phyloP scores from a whole-genome alignment of 2,888 invertebrate species.

The Phytoseiulus persimilis region DNA sequence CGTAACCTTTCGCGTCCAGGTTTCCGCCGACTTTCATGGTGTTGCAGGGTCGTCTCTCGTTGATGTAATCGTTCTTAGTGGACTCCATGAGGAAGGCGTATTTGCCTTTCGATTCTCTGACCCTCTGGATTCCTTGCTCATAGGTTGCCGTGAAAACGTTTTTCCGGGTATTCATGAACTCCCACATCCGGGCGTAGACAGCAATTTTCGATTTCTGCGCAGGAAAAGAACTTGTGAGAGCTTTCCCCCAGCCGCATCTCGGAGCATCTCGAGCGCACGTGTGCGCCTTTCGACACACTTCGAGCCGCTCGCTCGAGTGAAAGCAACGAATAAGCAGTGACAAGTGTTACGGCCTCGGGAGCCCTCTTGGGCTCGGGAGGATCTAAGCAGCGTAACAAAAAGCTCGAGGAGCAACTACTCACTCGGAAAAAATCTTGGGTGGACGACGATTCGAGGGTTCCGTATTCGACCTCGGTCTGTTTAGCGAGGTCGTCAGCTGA shows the following conservation, averaged over 20 bases:
- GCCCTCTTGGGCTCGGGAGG: background rate
- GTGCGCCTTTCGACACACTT: background rate
- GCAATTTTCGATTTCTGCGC: slow-evolving; percentile 48
- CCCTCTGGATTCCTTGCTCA: slow-evolving; percentile 50
- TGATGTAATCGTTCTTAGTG: slow-evolving; percentile 49
- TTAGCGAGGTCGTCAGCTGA: slow-evolving; percentile 54
- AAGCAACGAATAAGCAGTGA: background rate
- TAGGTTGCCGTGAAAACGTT: slow-evolving; percentile 51
- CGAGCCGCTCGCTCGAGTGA: too few species aligned
- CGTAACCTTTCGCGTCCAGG: slow-evolving; percentile 46
- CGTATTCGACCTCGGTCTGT: slow-evolving; percentile 54
- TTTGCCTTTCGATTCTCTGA: slow-evolving; percentile 50
- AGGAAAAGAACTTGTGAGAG: background rate
- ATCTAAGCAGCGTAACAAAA: too few species aligned
- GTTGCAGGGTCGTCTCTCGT: slow-evolving; percentile 53
- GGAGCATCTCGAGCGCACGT: background rate
- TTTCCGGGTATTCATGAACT: slow-evolving; percentile 53
- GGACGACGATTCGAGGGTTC: slow-evolving; percentile 53
- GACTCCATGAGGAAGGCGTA: slow-evolving; percentile 53
- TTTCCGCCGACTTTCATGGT: slow-evolving; percentile 53
- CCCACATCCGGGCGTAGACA: slow-evolving; percentile 54
- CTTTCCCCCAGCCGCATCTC: background rate
- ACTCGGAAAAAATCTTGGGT: slow-evolving; percentile 55
- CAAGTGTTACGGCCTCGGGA: background rate
- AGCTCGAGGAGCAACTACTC: slow-evolving; percentile 27